phyloP scores from a whole-genome alignment of 2,113 vertebrate species.

The Spheniscus mendiculus region DNA sequence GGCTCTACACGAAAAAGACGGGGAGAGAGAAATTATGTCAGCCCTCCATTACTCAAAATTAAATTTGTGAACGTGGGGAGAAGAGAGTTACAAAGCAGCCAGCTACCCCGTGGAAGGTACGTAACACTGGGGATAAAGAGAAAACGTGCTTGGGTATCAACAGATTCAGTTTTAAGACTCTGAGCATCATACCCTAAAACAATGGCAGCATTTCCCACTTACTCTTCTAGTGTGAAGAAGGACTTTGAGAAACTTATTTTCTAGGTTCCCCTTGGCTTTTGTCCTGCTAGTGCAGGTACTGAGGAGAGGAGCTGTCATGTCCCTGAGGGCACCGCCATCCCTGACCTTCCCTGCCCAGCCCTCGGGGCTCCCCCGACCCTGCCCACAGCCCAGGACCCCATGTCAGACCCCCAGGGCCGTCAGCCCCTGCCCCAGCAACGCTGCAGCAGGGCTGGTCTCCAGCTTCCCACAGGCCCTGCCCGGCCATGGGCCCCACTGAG shows the following conservation, averaged over 20 bases:
- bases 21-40: background rate
- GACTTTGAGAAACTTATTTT: background rate
- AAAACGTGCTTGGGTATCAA: background rate
- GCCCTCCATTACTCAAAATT: background rate
- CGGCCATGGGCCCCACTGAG: rapidly evolving
- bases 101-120: background rate
- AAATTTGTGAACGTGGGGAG: background rate
- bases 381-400: background rate
- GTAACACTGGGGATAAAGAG: background rate
- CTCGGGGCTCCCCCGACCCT: too few relatives aligned
- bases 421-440: background rate
- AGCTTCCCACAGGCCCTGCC: background rate
- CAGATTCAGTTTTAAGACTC: background rate
- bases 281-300: background rate
- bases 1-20: background rate
- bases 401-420: background rate
- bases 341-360: background rate
- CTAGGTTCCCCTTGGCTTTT: background rate
- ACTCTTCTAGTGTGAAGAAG: background rate
- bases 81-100: background rate
- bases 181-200: background rate
- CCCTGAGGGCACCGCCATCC: background rate
- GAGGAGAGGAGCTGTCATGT: background rate
- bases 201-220: background rate
- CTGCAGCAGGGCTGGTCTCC: background rate